Conservation (phyloP, 2,113 vertebrate species). For the Oxygymnocypris stewartii region DNA sequence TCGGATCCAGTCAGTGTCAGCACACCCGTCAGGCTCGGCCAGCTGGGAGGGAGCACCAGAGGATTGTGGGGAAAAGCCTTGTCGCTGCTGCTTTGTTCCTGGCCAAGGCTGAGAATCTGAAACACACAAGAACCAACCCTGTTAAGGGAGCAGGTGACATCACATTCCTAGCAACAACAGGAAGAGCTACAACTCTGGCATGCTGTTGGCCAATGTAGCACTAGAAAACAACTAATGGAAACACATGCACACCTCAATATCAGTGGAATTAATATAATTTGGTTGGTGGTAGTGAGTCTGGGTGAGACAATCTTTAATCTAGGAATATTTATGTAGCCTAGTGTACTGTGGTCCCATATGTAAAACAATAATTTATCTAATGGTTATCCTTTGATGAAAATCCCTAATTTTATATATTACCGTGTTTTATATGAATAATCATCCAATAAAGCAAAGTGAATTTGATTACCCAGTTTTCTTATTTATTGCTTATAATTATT, state of each 20-base stretch:
- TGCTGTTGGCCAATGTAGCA: slow-evolving; percentile 30
- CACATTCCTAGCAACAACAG: slow-evolving; percentile 63
- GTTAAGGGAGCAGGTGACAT: slow-evolving; percentile 58
- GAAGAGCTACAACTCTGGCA: slow-evolving; percentile 36
- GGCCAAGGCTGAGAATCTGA: slow-evolving; percentile 49
- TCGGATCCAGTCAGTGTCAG: slow-evolving; percentile 19
- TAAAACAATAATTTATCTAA: not conserved
- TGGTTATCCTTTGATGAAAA: not conserved
- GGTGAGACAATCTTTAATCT: not conserved
- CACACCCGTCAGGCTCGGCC: not conserved
- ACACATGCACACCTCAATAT: not conserved
- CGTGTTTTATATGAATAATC: not conserved
- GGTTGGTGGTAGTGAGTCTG: not conserved
- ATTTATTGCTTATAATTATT: not conserved
- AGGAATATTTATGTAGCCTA: not conserved
- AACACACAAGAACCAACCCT: slow-evolving; percentile 61
- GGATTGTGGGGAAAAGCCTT: slow-evolving; percentile 27
- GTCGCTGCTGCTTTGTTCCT: slow-evolving; percentile 50
- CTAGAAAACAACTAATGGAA: slow-evolving; percentile 9
- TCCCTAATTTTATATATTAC: not conserved
- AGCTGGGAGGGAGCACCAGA: slow-evolving; percentile 17
- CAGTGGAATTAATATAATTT: not conserved
- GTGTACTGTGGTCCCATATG: not conserved
- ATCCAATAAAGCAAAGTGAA: not conserved
- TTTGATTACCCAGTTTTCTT: not conserved